Evolutionary conservation across 2,797 vertebrate genomes (phyloP), one percentile per base, ranked within the genome.

Genomic region (Chloroceryle inda): DNA sequence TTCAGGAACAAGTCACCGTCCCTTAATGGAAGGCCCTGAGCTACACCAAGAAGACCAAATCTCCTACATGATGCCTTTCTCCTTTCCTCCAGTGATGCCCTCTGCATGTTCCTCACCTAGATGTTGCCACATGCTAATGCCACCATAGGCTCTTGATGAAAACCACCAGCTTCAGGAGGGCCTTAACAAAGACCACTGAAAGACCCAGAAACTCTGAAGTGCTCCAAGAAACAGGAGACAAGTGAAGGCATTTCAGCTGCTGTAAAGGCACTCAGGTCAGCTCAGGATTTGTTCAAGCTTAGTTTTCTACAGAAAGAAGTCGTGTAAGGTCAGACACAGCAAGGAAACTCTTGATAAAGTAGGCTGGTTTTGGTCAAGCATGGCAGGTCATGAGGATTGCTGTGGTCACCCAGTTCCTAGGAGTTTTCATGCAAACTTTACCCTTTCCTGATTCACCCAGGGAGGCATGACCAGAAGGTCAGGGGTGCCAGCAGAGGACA

Each of bases 311-410:
- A 53, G 83, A 24, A 56, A 63, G 7, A 67, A 66, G 47, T 35
- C 1, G 0, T 23, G 14, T 21, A 40, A 88, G 61, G 35, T 82
- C 59, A 85, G 52, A 23, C 0, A 0, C 29, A 27, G 26, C 27
- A 47, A 7, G 81, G 62, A n/a, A 66, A 29, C 17, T 55, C 67
- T 44, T 75, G 77, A 50, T 87, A 52, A 10, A 3, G 0, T 38
- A 72, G n/a, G 15, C 58, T 69, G 62, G 4, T 50, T 85, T 89
- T 78, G 63, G 26, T 44, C 26, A 64, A 84, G 58, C 31, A n/a
- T 6, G 18, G 62, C 31, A 72, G n/a, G 62, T 85, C 17, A 6
- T 5, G 47, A 82, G 11, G 47, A 55, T 44, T 45, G 52, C n/a
- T 76, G 45, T 38, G 40, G 67, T 29, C 56, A 26, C 20, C 2